Base-by-base conservation (phyloP, 2,113 vertebrate species). In the Lepus europaeus region DNA sequence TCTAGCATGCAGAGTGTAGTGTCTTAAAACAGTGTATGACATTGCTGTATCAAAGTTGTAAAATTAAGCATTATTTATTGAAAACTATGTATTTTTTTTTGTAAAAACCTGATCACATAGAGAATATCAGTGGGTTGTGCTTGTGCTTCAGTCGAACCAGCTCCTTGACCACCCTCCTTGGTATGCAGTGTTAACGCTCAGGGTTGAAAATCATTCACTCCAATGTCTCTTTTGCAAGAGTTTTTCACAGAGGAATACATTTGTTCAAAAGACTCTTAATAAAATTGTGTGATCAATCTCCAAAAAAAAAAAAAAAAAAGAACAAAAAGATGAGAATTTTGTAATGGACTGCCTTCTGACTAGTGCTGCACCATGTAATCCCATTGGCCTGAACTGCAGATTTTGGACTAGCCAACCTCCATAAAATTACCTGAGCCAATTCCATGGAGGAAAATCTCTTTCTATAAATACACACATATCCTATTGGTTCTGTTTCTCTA, bases 11-110 rank as follows among this genome's bases (percentile, higher is more conserved):
- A 97, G 98, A 98, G 98, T 98, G 97, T 98, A 98, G 98, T 98
- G 98, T 98, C 98, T 98, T 97, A 96, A 98, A 97, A 98, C 98
- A 96, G 98, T 98, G 98, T 98, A 98, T 98, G 98, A 98, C 98
- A 97, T 98, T 98, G 98, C 98, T 98, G 98, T 98, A 98, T 98
- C 98, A 98, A 98, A 98, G 98, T 98, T 98, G 98, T 98, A 98
- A 98, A 98, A 97, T 98, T 98, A 98, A 98, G 98, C 98, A 98
- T 98, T 98, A 98, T 98, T 98, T 98, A 98, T 98, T 98, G 98
- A 98, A 98, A 98, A 98, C 98, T 98, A 98, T 98, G 98, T 98
- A 98, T 98, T 98, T 98, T 98, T 98, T 98, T 98, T 98, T 98
- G 98, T 98, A 98, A 98, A 98, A 98, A 98, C 96, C 98, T 98